Base-by-base conservation (phyloP, 1,140 invertebrate genomes). In the Dinoponera quadriceps region DNA sequence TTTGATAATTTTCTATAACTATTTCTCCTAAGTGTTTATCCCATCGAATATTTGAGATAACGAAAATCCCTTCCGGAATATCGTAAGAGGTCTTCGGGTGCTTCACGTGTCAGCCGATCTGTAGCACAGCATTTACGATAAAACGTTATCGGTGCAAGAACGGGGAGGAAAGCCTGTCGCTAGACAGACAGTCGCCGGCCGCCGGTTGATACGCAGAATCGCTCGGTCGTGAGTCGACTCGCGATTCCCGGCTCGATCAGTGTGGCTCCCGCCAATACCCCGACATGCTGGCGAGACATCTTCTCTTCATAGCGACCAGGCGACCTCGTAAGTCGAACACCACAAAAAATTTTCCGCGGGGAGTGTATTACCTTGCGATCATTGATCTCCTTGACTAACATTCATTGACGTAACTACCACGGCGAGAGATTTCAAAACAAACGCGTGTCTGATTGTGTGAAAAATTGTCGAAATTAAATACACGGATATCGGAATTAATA, bases 261-360 rank as follows among this genome's bases (percentile, higher is more conserved):
- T 65, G 33, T 27, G 14, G 33, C 83, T 54, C 63, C 59, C 69
- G 57, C 66, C 27, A 60, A 65, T 18, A 78, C 54, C 54, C 38
- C 68, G 86, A 87, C 78, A 94, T 94, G 93, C 55, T 94, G 90
- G 93, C 93, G 27, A 93, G 92, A 83, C 92, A 94, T 87, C 88
- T 94, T 7, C 89, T 94, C 54, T 94, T 93, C 72, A 82, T 94
- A 81, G 93, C 93, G 62, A 93, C 93, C 73, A 90, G 92, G 84
- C 83, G 91, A 85, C 90, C 92, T 51, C 89, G 93, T 94, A 92
- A 94, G 93, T 93, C 57, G 1, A 65, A 33, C 33, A 55, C 66
- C 14, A 74, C 11, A 11, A 65, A 13, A 38, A 29, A 59, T 44
- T 59, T 11, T 49, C 33, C 22, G 59, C 11, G 38, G 7, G 7